Base-by-base conservation (phyloP, 2,888 invertebrate genomes). In the Pristionchus entomophagus region DNA sequence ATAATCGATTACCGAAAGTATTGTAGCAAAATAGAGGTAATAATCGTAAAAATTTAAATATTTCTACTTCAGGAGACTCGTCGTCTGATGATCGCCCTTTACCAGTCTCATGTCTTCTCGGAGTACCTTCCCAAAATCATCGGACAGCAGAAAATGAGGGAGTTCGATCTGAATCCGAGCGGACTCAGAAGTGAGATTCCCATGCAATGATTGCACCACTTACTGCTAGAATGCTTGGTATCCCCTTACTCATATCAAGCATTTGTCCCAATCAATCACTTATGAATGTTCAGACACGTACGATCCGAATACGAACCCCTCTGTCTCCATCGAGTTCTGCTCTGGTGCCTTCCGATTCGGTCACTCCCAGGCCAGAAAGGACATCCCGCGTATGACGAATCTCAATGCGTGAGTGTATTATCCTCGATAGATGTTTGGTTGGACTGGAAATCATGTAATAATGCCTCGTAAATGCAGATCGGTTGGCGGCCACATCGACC, bases 261-360 rank as follows among this genome's bases (percentile, higher is more conserved):
- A n/a, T n/a, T n/a, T n/a, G n/a, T n/a, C n/a, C n/a, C n/a, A n/a
- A n/a, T n/a, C n/a, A n/a, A n/a, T n/a, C 1, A 45, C 10, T 6
- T 17, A 26, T 78, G 0, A 22, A 5, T 49, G 19, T 32, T 26
- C 78, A 80, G 78, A 51, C 22, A 49, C 51, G 51, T 80, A 80
- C 78, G 35, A 51, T 12, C 29, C 78, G 1, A 17, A 32, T 0
- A 95, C 96, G 2, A 95, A 97, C 93, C 96, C 97, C 0, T 95
- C 95, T 10, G 95, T 97, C 84, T 96, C 96, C 19, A 97, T 97
- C 94, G 96, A 95, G 93, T 97, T 97, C 94, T 96, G 97, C 0
- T 86, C 89, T 3, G 95, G 97, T 0, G 96, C 96, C 0, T 97
- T 97, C 93, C 90, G 94, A 17, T 94, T 94, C 84, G 94, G 94